A percentile compares a stretch with the other conserved stretches of the same genome.
These are phyloP conservation scores for Calameuta filiformis DNA, from an alignment of 2,888 invertebrate genomes.

Conservation along the genomic window DNA sequence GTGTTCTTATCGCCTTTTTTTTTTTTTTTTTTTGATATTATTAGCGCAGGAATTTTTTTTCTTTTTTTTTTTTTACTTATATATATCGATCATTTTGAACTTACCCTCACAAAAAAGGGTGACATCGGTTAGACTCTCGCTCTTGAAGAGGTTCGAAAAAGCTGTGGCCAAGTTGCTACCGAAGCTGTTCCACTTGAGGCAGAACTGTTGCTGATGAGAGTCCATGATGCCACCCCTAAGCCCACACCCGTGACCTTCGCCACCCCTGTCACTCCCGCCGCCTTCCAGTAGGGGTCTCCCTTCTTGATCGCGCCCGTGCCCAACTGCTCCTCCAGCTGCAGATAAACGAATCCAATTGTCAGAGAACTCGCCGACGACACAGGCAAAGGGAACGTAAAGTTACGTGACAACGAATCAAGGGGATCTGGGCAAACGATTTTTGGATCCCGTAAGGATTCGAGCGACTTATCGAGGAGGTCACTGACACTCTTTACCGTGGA, in stretches of 20 bases:
- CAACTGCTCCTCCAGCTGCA: slow-evolving; percentile 61
- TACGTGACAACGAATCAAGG: neutral
- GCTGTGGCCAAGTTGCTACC: slow-evolving; percentile 92
- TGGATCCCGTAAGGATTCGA: no score
- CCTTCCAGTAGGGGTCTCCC: slow-evolving; percentile 55
- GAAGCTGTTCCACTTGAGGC: slow-evolving; percentile 96
- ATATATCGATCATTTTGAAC: slow-evolving; percentile 49
- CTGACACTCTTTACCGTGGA: no score
- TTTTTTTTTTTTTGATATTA: no score
- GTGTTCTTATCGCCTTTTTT: no score
- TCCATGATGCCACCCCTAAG: slow-evolving; percentile 83
- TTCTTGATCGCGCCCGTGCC: slow-evolving; percentile 60
- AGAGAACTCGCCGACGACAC: neutral
- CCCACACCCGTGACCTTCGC: slow-evolving; percentile 58
- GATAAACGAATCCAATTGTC: neutral
- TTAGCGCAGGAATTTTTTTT: no score
- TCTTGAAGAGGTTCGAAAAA: slow-evolving; percentile 92
- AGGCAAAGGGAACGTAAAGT: neutral
- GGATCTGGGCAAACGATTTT: no score
- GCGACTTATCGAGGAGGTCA: no score
- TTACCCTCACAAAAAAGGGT: slow-evolving; percentile 93
- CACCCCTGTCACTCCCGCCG: slow-evolving; percentile 55
- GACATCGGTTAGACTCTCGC: slow-evolving; percentile 92
- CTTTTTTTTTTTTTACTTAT: no score
- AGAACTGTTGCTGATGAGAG: slow-evolving; percentile 91